Conservation (phyloP, 2,888 invertebrate species). For the Netelia virgata region DNA sequence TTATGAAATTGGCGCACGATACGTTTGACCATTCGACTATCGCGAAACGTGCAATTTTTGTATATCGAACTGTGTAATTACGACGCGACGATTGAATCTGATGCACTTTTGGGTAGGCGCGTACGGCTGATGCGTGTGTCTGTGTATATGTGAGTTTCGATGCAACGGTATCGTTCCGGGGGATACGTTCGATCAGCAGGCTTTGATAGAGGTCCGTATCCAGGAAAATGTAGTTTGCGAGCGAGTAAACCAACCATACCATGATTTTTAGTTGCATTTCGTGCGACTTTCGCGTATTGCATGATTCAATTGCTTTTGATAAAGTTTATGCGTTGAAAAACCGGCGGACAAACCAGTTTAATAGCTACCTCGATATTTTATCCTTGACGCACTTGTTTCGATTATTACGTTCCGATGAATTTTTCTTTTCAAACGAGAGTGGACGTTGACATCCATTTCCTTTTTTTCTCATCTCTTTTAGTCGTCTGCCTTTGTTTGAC, state of each 20-base stretch:
- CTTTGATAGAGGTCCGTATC: not conserved
- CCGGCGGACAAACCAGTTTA: no score
- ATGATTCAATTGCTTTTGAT: slow-evolving; percentile 14
- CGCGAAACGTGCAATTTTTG: slow-evolving; percentile 48
- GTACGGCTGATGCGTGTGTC: not conserved
- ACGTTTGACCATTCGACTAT: slow-evolving; percentile 13
- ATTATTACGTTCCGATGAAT: not conserved
- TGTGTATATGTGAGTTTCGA: no score
- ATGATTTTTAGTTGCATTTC: not conserved
- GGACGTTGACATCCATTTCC: not conserved
- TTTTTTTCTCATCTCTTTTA: not conserved
- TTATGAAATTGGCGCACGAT: slow-evolving; percentile 21
- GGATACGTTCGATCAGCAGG: slow-evolving; percentile 7
- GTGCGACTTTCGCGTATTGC: slow-evolving; percentile 19
- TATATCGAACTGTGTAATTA: slow-evolving; percentile 46
- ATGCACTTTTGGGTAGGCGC: slow-evolving; percentile 2
- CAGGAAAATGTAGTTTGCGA: no score
- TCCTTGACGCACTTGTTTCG: no score
- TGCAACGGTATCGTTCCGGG: not conserved
- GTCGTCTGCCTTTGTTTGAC: no score
- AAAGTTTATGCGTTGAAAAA: not conserved
- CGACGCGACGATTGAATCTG: slow-evolving; percentile 35
- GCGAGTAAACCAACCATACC: no score
- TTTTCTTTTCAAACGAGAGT: not conserved
- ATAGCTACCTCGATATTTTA: no score